These are phyloP conservation scores for Ictalurus furcatus DNA, from an alignment of 2,113 vertebrate genomes.

Conservation along the genomic window DNA sequence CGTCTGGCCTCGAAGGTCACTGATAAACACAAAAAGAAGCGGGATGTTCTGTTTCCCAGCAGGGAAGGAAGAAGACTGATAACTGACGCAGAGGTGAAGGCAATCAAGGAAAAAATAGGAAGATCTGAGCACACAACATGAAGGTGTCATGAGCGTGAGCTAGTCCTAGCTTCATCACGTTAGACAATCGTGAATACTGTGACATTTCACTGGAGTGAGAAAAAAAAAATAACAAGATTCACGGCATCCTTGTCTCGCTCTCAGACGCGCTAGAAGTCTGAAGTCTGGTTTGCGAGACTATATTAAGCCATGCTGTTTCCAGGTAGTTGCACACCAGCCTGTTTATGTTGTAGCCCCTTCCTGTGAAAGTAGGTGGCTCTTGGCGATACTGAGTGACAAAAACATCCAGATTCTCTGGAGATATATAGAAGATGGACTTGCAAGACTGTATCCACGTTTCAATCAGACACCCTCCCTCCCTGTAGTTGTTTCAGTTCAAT, in stretches of 20 bases:
- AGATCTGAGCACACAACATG: background rate
- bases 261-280: background rate
- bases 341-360: background rate
- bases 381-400: background rate
- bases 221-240: background rate
- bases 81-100: conserved; percentile 5
- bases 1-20: conserved; percentile 47
- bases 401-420: background rate
- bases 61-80: conserved; percentile 16
- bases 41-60: conserved; percentile 37
- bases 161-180: background rate
- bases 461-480: background rate
- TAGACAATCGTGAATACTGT: background rate
- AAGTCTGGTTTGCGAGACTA: background rate
- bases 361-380: background rate
- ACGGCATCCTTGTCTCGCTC: background rate
- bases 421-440: background rate
- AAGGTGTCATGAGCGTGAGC: background rate
- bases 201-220: background rate
- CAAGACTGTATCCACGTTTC: background rate
- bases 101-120: background rate
- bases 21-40: conserved; percentile 50
- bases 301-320: background rate
- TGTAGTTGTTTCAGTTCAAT: background rate
- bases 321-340: background rate